Base-by-base conservation (phyloP, 2,113 vertebrate species). In the Chloropsis cyanopogon region DNA sequence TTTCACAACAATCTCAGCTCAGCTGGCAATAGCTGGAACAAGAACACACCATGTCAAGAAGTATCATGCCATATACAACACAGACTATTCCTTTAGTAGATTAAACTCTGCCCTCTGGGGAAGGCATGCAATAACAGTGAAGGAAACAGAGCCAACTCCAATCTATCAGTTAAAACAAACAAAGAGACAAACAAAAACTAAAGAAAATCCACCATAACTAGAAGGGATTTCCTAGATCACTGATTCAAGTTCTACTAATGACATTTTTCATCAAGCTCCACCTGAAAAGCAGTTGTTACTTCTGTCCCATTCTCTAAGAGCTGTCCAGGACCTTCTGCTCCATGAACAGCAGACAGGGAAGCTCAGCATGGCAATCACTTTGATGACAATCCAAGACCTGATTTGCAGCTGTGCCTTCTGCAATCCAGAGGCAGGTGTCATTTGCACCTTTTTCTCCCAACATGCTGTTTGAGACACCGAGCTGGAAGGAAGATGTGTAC, bases 391-490 rank as follows among this genome's bases (percentile, higher is more conserved):
- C 33, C 66, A 86, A 76, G 66, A 42, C 23, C 41, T 20, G 15
- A 41, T 84, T 24, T 75, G 41, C 50, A 7, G 2, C 68, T 64
- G 12, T 53, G 57, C 64, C 37, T 76, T 78, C 54, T 7, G 7
- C 77, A 81, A 44, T 49, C 37, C 60, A 37, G 25, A 66, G 23
- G 35, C n/a, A 71, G 35, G 16, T 41, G 33, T n/a, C 12, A 19
- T 56, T 77, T 69, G 1, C 4, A 4, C 20, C 18, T 63, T 83
- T 76, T n/a, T 20, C 24, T 61, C 14, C 31, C 8, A 17, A 56
- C 54, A 16, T 5, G 2, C 31, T 50, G 37, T 35, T 44, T 75
- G 49, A 64, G 26, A 54, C 14, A 52, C 25, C 0, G 0, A 75
- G 61, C 70, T 71, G 41, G 52, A 79, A 76, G 50, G 28, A 20